phyloP scores from a whole-genome alignment of 37 sponge, comb jelly and placozoan species.

The Beroe forskalii region DNA sequence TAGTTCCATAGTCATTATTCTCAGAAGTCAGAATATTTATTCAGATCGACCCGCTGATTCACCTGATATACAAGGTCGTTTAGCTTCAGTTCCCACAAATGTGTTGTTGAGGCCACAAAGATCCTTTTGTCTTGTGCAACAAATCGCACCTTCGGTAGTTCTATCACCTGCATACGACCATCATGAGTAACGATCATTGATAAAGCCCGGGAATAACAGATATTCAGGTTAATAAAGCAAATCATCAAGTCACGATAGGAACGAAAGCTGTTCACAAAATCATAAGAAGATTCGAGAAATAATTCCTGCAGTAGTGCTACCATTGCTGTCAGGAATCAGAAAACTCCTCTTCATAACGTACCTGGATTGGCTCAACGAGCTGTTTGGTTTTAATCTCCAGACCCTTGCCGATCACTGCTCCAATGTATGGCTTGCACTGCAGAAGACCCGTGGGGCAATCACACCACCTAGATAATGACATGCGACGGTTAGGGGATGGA shows the following conservation, averaged over 20 bases:
- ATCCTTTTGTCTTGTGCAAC: conserved; percentile 46
- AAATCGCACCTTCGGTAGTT: conserved; percentile 9
- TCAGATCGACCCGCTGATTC: not conserved
- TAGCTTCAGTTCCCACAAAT: conserved; percentile 55
- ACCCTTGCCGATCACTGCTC: conserved; percentile 23
- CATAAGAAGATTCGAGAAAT: too few species aligned
- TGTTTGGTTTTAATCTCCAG: conserved; percentile 29
- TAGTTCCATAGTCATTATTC: not conserved
- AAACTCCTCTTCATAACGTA: too few species aligned
- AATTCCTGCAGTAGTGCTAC: too few species aligned
- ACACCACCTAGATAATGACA: conserved; percentile 62
- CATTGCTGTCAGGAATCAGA: too few species aligned
- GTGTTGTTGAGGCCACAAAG: conserved; percentile 45
- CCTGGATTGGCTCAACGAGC: conserved; percentile 47
- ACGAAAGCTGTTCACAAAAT: too few species aligned
- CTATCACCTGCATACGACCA: conserved; percentile 1
- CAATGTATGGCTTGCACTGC: conserved; percentile 49
- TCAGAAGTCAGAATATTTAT: too few species aligned
- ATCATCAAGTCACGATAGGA: too few species aligned
- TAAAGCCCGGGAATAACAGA: too few species aligned
- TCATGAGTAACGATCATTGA: not conserved
- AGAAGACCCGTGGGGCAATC: conserved; percentile 30
- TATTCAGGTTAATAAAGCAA: too few species aligned
- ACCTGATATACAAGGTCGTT: conserved; percentile 49
- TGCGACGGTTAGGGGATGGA: not conserved